phyloP scores from a whole-genome alignment of 2,797 vertebrate species.

The Hemitrygon akajei region DNA sequence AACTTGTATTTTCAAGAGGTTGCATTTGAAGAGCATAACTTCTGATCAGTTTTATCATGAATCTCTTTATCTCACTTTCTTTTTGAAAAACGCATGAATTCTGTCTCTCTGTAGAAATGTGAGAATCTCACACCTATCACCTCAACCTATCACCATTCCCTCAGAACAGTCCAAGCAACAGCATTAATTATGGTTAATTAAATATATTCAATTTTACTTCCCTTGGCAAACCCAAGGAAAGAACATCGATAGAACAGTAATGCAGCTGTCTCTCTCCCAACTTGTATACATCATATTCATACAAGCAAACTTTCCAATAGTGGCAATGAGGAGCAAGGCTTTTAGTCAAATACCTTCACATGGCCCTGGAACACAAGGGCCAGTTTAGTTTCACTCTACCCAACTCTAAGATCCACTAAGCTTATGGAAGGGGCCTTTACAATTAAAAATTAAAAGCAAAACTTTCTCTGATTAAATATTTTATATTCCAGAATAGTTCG shows the following conservation, averaged over 20 bases:
- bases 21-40: background rate
- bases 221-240: background rate
- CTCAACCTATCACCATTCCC: background rate
- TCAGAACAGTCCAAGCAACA: background rate
- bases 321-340: background rate
- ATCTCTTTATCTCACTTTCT: background rate
- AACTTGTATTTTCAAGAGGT: no score
- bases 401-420: background rate
- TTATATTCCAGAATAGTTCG: background rate
- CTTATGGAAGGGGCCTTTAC: background rate
- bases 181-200: background rate
- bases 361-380: background rate
- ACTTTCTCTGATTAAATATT: background rate
- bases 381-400: background rate
- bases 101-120: background rate
- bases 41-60: background rate
- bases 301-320: background rate
- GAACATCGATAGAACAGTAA: no score
- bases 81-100: background rate
- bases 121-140: background rate
- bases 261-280: background rate
- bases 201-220: background rate
- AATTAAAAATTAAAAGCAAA: background rate
- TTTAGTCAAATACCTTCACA: background rate
- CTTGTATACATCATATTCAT: background rate